Base-by-base conservation (phyloP, 2,113 vertebrate genomes). In the Tragelaphus strepsiceros region DNA sequence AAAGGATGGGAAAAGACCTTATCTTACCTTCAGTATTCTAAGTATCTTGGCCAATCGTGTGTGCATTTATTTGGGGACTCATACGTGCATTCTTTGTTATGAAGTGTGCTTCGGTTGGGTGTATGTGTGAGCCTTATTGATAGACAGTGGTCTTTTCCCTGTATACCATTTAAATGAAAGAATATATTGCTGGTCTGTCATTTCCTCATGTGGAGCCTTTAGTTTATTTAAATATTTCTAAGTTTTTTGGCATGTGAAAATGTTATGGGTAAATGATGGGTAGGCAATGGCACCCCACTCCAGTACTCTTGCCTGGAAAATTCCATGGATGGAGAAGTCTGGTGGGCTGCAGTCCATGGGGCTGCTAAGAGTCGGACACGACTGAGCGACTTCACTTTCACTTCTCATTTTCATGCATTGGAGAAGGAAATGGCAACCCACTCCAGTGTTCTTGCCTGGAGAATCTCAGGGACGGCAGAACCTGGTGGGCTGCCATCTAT, bases 171-270 rank as follows among this genome's bases (percentile, higher is more conserved):
- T 83, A 7, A 62, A 7, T 51, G 39, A 93, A 97, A 95, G 53
- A 86, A 77, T 74, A 24, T 91, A 19, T 56, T 46, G 1, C 54
- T 28, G 2, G 19, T 46, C 9, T 83, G 2, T 87, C 16, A 82
- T 59, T 93, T 96, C 43, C 39, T 51, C 4, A 24, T 13, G 13
- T 30, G 6, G 6, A 58, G 11, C 39, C 56, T 64, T 94, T 19
- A 83, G 30, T 92, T 78, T 95, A 59, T 64, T 78, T 80, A 71
- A 91, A 53, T 85, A 59, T 62, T 94, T 93, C 96, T 92, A 32
- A 67, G 95, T 67, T 83, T 83, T 94, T 97, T 97, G 4, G 4
- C 97, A 26, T 86, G n/a, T 98, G 64, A 97, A 54, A n/a, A 85
- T 84, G 17, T 61, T 77, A 26, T 84, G 62, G 4, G 43, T 92